Conservation (phyloP, 1,140 invertebrate species). For the Xylocopa sonorina region DNA sequence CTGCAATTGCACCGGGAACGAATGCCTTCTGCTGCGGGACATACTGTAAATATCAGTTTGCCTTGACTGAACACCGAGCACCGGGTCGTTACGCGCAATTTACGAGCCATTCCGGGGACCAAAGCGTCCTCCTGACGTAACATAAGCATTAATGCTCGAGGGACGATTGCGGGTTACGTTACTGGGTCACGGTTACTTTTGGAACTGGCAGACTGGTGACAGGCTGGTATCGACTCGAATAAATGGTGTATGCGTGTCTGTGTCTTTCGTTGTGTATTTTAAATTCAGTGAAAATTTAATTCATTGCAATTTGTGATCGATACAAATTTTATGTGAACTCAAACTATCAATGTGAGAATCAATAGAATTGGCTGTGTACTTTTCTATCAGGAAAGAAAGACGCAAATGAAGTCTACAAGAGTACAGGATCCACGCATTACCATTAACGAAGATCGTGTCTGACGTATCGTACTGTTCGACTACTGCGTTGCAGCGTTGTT, state of each 20-base stretch:
- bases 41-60: slow-evolving; percentile 67
- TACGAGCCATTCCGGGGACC: slow-evolving; percentile 57
- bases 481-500: not conserved
- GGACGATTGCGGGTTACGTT: not conserved
- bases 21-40: slow-evolving; percentile 29
- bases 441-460: slow-evolving; percentile 21
- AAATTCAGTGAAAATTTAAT: too few relatives aligned
- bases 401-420: too few relatives aligned
- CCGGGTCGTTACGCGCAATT: slow-evolving; percentile 57
- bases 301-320: too few relatives aligned
- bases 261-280: not conserved
- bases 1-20: slow-evolving; percentile 13
- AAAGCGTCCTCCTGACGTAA: slow-evolving; percentile 52
- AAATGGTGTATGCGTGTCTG: too few relatives aligned
- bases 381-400: too few relatives aligned
- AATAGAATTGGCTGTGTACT: too few relatives aligned
- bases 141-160: slow-evolving; percentile 63
- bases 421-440: too few relatives aligned
- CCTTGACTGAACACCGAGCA: slow-evolving; percentile 47
- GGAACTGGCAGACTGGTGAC: not conserved
- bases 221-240: too few relatives aligned
- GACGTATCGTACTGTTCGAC: slow-evolving; percentile 32
- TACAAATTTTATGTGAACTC: too few relatives aligned
- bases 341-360: too few relatives aligned
- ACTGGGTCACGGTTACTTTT: slow-evolving; percentile 43